Evolutionary conservation across 64 coral and sea anemone genomes (phyloP).

Genomic region (Catalaphyllia jardinei): DNA sequence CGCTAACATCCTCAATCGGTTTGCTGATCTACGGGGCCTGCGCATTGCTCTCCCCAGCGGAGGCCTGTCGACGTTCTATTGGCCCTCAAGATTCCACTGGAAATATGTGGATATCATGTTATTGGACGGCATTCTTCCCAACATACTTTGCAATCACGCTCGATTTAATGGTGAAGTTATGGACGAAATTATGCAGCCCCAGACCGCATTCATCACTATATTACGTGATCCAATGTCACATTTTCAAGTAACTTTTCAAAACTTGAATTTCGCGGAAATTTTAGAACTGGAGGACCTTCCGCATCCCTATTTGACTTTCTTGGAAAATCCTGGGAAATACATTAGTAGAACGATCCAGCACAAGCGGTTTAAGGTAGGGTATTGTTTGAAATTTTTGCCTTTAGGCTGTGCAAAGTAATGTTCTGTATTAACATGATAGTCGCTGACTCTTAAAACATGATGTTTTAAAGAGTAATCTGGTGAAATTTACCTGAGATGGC

Average conservation of each 20-base stretch:
- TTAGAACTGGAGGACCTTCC: slow-evolving; percentile 61
- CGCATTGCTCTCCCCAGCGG: slow-evolving; percentile 81
- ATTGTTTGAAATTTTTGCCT: not conserved
- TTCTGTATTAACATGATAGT: too few species aligned
- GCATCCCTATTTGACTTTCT: slow-evolving; percentile 62
- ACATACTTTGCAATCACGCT: slow-evolving; percentile 81
- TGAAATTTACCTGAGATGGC: too few species aligned
- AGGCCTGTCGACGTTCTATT: slow-evolving; percentile 91
- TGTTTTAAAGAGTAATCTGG: too few species aligned
- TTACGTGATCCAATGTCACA: slow-evolving; percentile 69
- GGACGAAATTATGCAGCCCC: slow-evolving; percentile 82
- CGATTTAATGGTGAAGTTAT: slow-evolving; percentile 84
- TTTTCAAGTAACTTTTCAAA: slow-evolving; percentile 73
- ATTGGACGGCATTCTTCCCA: slow-evolving; percentile 83
- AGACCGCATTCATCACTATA: slow-evolving; percentile 71
- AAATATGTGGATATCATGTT: slow-evolving; percentile 82
- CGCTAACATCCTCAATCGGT: slow-evolving; percentile 85
- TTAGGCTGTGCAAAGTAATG: too few species aligned
- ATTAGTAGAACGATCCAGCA: slow-evolving; percentile 65
- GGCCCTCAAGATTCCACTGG: slow-evolving; percentile 95
- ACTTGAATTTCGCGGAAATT: slow-evolving; percentile 67
- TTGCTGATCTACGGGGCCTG: slow-evolving; percentile 83
- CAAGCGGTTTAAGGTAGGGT: slow-evolving; percentile 81
- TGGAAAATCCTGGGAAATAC: slow-evolving; percentile 63
- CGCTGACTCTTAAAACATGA: too few species aligned